Conservation (phyloP, 2,797 vertebrate species). For the Pangasius sanitwongsei region DNA sequence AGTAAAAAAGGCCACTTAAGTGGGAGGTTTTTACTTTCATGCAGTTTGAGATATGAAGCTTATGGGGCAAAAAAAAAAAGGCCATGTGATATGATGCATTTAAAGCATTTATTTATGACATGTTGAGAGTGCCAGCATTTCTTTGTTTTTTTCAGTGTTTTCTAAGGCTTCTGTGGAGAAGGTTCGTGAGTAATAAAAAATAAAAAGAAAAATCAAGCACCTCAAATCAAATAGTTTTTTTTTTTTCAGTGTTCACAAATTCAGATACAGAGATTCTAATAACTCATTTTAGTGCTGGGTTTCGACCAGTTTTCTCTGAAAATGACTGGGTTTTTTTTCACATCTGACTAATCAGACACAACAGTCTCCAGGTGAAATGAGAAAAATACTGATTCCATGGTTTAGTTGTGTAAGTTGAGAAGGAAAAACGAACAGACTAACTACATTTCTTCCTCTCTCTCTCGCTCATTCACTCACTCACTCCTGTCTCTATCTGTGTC, state of each 20-base stretch:
- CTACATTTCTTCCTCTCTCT: neutral
- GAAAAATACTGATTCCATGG: neutral
- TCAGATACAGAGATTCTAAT: neutral
- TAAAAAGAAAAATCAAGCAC: too few species aligned
- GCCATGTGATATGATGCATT: too few species aligned
- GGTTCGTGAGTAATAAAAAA: too few species aligned
- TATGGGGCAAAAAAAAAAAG: neutral
- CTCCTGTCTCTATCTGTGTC: neutral
- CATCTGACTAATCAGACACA: neutral
- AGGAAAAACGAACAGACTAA: neutral
- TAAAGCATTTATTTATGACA: too few species aligned
- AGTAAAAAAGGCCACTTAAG: neutral
- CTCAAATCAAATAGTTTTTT: neutral
- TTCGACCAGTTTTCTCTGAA: neutral
- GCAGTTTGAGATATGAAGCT: neutral
- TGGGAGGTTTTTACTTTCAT: neutral
- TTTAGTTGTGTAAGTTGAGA: neutral
- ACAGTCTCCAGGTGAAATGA: neutral
- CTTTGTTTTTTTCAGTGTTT: too few species aligned
- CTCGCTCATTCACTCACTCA: neutral
- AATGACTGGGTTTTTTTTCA: neutral
- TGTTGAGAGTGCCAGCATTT: too few species aligned
- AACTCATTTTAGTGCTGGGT: neutral
- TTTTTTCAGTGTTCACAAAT: neutral
- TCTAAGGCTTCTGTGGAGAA: too few species aligned